phyloP scores from a whole-genome alignment of 2,888 invertebrate species.

The Phymatocera aterrima region DNA sequence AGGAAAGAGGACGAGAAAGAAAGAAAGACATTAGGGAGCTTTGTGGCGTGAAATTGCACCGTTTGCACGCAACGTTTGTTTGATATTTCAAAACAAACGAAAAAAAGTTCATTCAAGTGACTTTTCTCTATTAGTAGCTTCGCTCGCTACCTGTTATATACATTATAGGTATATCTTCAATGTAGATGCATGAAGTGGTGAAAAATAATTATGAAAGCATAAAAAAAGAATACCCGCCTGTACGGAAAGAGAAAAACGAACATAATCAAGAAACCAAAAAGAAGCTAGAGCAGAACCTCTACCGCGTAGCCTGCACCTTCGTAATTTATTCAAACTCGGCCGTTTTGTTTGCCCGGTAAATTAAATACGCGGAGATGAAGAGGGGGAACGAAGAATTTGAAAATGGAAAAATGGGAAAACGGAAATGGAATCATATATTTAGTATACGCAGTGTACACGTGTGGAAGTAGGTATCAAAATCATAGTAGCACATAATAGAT shows the following conservation, averaged over 20 bases:
- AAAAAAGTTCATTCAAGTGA: conserved; percentile 6
- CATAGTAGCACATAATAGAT: no score
- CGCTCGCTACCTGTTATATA: neutral
- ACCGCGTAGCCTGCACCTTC: neutral
- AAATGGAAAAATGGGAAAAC: neutral
- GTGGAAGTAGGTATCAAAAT: no score
- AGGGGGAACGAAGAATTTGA: neutral
- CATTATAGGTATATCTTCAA: neutral
- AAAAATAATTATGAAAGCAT: neutral
- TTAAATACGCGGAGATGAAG: neutral
- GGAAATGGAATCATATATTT: no score
- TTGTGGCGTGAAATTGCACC: conserved; percentile 36
- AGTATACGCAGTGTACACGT: no score
- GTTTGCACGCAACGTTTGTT: conserved; percentile 30
- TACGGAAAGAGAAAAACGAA: neutral
- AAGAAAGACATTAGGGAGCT: conserved; percentile 12
- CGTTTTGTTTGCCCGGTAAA: conserved; percentile 29
- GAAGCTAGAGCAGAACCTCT: neutral
- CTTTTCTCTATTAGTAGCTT: neutral
- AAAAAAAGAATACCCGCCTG: neutral
- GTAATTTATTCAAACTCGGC: conserved; percentile 16
- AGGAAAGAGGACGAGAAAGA: no score
- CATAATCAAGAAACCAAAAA: neutral
- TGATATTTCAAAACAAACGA: conserved; percentile 23
- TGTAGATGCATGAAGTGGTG: neutral